phyloP scores from a whole-genome alignment of 2,888 invertebrate species.

The Seira ritae region DNA sequence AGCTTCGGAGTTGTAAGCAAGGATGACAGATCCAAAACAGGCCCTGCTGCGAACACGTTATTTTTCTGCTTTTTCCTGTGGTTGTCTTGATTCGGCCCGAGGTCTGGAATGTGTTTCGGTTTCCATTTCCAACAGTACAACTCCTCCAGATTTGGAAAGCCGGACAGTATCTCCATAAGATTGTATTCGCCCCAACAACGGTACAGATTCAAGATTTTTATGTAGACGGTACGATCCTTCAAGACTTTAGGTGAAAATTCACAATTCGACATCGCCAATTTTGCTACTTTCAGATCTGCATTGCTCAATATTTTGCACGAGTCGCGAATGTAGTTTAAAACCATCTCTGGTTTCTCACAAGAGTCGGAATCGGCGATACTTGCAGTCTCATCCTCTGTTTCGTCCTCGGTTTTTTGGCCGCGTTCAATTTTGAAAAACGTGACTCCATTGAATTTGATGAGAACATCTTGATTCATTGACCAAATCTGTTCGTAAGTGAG shows the following conservation, averaged over 20 bases:
- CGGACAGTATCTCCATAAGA: conserved; percentile 30
- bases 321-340: conserved; percentile 31
- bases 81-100: too few relatives aligned
- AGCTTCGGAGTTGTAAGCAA: too few relatives aligned
- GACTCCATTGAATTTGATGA: conserved; percentile 39
- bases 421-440: conserved; percentile 35
- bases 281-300: neutral
- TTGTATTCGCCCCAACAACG: conserved; percentile 45
- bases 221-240: conserved; percentile 1
- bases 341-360: too few relatives aligned
- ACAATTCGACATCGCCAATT: conserved; percentile 45
- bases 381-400: neutral
- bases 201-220: conserved; percentile 38
- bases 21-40: too few relatives aligned
- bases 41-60: too few relatives aligned
- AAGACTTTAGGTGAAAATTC: conserved; percentile 26
- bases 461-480: conserved; percentile 27
- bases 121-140: conserved; percentile 44
- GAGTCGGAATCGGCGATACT: too few relatives aligned
- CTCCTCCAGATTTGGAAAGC: conserved; percentile 34
- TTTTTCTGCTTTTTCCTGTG: too few relatives aligned
- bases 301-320: conserved; percentile 27
- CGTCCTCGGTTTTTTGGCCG: neutral
- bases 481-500: conserved; percentile 28
- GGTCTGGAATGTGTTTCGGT: too few relatives aligned